Base-by-base conservation (phyloP, 2,113 vertebrate genomes). In the Bubo bubo region DNA sequence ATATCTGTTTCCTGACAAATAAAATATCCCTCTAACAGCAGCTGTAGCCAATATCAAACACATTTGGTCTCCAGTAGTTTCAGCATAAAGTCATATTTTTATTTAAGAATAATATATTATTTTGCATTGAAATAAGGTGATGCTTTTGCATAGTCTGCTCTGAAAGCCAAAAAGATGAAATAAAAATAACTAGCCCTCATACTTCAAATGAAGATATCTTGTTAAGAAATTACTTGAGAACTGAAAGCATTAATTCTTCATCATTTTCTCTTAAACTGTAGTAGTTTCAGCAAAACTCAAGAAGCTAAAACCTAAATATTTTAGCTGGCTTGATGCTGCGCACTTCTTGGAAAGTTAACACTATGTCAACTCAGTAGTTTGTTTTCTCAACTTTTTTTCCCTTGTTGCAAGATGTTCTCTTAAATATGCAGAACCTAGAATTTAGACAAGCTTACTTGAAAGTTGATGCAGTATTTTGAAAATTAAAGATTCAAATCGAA, bases 241-340 rank as follows among this genome's bases (percentile, higher is more conserved):
- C n/a, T 81, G 22, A 94, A 95, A 71, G 32, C 32, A 86, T 74
- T 83, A 74, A 72, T 90, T 80, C 59, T 63, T 92, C 79, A 19
- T 55, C 1, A 32, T 58, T 94, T 93, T 79, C 53, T 76, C 72
- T 47, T 72, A 74, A 86, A 71, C 39, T 79, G 12, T 35, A 63
- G 27, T 26, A 79, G n/a, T 60, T 81, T 75, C 70, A 96, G 53
- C 55, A 88, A 60, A 88, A 88, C 41, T 67, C 39, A 55, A 94
- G 79, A 79, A 96, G 72, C 32, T 86, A 80, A 96, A 95, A 71
- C 27, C 39, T 87, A 93, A 95, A 97, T 92, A 93, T 96, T 95
- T 96, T 56, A 95, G 79, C 49, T 91, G 89, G 59, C 82, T 59
- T 68, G 75, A 93, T 58, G 34, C 41, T 96, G 43, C 2, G 8